Conservation (phyloP, 2,888 invertebrate genomes). For the Uloborus plumipes region DNA sequence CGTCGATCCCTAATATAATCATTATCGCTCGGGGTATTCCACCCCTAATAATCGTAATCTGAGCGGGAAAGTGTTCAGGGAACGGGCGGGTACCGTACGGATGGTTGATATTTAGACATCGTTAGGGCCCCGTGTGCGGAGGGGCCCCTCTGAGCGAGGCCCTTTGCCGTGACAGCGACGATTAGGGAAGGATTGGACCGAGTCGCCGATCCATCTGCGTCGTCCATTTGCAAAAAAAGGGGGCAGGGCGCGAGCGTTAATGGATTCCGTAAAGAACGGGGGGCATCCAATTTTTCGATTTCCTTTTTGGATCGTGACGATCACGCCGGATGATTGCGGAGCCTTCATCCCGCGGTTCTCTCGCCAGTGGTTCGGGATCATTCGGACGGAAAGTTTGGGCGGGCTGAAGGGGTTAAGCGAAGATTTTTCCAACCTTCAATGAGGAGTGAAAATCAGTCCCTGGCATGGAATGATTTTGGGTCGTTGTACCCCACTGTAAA, state of each 20-base stretch:
- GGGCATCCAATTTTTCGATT: slow-evolving; percentile 39
- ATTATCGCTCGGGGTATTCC: slow-evolving; percentile 31
- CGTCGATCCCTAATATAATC: slow-evolving; percentile 42
- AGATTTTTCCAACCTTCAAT: background rate
- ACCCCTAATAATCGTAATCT: background rate
- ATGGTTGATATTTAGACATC: slow-evolving; percentile 56
- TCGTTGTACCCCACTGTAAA: too few relatives aligned
- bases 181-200: slow-evolving; percentile 43
- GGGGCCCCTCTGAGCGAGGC: slow-evolving; percentile 14
- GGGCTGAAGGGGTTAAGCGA: background rate
- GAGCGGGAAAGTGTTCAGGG: slow-evolving; percentile 16
- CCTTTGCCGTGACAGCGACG: slow-evolving; percentile 53
- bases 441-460: background rate
- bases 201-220: slow-evolving; percentile 34
- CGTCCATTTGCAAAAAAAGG: slow-evolving; percentile 25
- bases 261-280: slow-evolving; percentile 27
- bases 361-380: slow-evolving; percentile 28
- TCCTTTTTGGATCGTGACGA: slow-evolving; percentile 54
- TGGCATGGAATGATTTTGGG: too few relatives aligned
- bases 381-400: slow-evolving; percentile 16
- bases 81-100: slow-evolving; percentile 20
- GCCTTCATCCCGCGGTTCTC: slow-evolving; percentile 8
- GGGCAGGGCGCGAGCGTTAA: background rate
- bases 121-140: slow-evolving; percentile 34
- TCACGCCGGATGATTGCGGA: background rate